Evolutionary conservation across 2,113 vertebrate genomes (phyloP), one percentile per base, ranked within the genome.

Genomic region (Tupaia tana): DNA sequence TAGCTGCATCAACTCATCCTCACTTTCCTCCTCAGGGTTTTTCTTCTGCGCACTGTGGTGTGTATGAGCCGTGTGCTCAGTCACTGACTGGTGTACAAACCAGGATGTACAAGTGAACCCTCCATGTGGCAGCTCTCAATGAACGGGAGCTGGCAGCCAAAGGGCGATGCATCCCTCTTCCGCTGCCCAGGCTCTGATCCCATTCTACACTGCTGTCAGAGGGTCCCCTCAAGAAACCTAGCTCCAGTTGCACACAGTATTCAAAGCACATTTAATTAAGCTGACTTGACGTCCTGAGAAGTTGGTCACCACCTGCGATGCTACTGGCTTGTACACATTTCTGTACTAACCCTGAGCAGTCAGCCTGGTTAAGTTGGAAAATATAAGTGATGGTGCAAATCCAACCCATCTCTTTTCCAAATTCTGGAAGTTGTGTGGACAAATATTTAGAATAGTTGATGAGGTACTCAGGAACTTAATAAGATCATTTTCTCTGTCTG

Each of bases 101-200:
- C 22, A 71, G 1, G 7, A 27, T 2, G 2, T n/a, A 12, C 27
- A 24, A 61, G n/a, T 2, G 7, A 83, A 67, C 4, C 14, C 0
- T 22, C 20, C 6, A 5, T 2, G 15, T 4, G 10, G 11, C 0
- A 9, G 56, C 20, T 25, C 18, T 25, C 59, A 70, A 83, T 75
- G 58, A 58, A 27, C 0, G 66, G 82, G 64, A 78, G 11, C 24
- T 24, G 5, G 10, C 25, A 67, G n/a, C n/a, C 59, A 11, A 24
- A 24, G 5, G 15, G 82, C 52, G 2, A 27, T 6, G 1, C 3
- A 12, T 54, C 54, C 29, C 9, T 54, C 25, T 22, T 54, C 31
- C 31, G 56, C 71, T 7, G 10, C 56, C 59, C 11, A 1, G 22
- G 22, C 19, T 8, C 31, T 24, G 8, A 73, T 43, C 7, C 27